Conservation (phyloP, 2,888 invertebrate species). For the Chrysolina haemoptera region DNA sequence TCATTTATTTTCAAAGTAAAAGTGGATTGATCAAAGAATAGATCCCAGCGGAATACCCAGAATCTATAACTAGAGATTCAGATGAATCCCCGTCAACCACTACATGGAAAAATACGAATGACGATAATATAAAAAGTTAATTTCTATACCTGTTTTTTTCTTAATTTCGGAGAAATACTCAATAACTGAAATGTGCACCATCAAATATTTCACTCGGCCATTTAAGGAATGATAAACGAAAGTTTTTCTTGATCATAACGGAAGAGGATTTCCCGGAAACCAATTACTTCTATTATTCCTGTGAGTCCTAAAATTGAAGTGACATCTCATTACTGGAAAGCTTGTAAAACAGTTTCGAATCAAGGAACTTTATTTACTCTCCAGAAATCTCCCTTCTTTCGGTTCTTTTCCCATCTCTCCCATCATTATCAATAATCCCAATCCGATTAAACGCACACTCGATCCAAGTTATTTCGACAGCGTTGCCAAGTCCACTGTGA, state of each 20-base stretch:
- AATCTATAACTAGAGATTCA: no score
- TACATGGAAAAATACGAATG: background rate
- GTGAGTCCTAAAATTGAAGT: background rate
- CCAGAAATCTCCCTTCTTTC: constrained; percentile 1
- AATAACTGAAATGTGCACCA: no score
- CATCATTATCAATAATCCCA: constrained; percentile 31
- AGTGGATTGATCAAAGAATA: no score
- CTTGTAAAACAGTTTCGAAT: background rate
- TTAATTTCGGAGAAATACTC: no score
- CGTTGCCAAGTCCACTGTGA: background rate
- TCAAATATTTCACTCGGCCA: no score
- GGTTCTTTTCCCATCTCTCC: constrained; percentile 16
- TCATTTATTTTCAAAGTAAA: no score
- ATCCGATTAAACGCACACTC: constrained; percentile 30
- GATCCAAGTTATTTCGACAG: background rate
- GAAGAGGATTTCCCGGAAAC: no score
- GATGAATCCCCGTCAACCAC: background rate
- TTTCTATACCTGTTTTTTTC: no score
- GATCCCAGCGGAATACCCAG: no score
- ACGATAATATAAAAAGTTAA: background rate
- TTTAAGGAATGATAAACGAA: no score
- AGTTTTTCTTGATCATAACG: no score
- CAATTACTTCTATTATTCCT: no score
- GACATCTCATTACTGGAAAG: background rate
- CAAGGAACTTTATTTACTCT: background rate